A percentile compares a stretch with the other conserved stretches of the same genome.
phyloP scores from a whole-genome alignment of 2,888 invertebrate genomes.

The Galerucella pusilla region DNA sequence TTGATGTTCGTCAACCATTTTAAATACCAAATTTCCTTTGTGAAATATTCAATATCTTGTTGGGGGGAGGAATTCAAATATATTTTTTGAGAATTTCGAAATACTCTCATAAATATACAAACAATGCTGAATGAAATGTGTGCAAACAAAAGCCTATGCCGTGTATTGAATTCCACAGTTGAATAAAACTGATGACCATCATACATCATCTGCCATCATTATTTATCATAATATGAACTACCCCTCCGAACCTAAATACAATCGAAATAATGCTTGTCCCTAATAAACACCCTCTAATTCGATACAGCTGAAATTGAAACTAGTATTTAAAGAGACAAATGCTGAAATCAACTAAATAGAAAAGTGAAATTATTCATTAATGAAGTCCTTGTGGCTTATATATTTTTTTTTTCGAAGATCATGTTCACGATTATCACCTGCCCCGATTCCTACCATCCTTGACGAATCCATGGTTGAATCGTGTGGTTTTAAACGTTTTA shows the following conservation, averaged over 20 bases:
- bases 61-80: no score
- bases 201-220: neutral
- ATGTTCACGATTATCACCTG: slow-evolving; percentile 10
- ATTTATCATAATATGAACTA: neutral
- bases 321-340: neutral
- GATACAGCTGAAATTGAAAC: slow-evolving; percentile 1
- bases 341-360: neutral
- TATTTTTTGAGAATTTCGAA: no score
- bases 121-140: no score
- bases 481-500: slow-evolving; percentile 5
- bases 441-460: neutral
- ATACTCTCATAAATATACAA: no score
- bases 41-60: no score
- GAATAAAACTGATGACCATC: neutral
- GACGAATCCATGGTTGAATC: slow-evolving; percentile 4
- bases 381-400: neutral
- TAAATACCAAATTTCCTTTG: no score
- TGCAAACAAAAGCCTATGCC: no score
- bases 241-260: neutral
- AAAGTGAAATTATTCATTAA: slow-evolving; percentile 1
- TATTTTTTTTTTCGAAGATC: neutral
- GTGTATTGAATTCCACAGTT: neutral
- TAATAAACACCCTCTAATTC: neutral
- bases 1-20: no score
- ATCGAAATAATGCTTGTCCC: neutral